phyloP scores from a whole-genome alignment of 2,888 invertebrate species.

The Spisula solida region DNA sequence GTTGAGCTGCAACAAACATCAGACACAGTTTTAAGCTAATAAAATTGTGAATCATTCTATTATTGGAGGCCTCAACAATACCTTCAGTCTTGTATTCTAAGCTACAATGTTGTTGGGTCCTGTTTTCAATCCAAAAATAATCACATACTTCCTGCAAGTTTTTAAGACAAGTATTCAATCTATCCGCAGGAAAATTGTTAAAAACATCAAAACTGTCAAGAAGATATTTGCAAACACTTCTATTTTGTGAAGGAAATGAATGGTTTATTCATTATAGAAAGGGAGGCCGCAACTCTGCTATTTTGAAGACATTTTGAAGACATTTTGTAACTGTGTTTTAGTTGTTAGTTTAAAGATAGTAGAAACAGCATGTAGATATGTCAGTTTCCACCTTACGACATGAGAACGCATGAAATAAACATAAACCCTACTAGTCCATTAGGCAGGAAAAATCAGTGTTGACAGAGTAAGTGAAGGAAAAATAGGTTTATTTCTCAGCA shows the following conservation, averaged over 20 bases:
- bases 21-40: neutral
- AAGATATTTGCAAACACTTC: constrained; percentile 55
- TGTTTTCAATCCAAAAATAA: constrained; percentile 11
- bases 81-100: neutral
- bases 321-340: constrained; percentile 39
- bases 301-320: constrained; percentile 32
- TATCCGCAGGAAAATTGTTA: constrained; percentile 38
- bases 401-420: constrained; percentile 67
- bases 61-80: neutral
- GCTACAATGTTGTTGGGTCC: neutral
- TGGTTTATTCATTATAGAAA: constrained; percentile 61
- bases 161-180: constrained; percentile 33
- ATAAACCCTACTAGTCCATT: constrained; percentile 66
- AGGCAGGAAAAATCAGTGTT: constrained; percentile 69
- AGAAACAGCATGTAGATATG: constrained; percentile 68
- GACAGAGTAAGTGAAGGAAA: constrained; percentile 71
- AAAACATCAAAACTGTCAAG: constrained; percentile 50
- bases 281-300: constrained; percentile 30
- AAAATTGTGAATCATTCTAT: neutral
- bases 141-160: constrained; percentile 1
- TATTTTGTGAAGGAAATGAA: constrained; percentile 54
- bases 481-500: constrained; percentile 68
- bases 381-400: constrained; percentile 59
- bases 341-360: constrained; percentile 50
- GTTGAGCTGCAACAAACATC: neutral